Evolutionary conservation across 1,140 invertebrate species (phyloP), one percentile per base, ranked within the genome.

Genomic region (Protaetia brevitarsis): DNA sequence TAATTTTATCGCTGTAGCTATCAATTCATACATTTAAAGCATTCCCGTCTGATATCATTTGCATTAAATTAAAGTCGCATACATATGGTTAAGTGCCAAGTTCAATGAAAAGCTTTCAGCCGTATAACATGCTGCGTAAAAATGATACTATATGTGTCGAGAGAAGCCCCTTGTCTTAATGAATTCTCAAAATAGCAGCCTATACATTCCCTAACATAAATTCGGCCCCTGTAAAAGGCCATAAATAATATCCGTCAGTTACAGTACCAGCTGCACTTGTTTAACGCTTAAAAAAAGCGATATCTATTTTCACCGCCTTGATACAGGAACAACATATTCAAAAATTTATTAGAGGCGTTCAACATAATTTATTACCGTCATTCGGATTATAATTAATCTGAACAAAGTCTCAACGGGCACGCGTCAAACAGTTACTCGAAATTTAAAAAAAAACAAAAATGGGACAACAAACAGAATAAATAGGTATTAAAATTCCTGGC

Each of bases 161-260:
- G n/a, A n/a, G n/a, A n/a, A n/a, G n/a, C n/a, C n/a, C n/a, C n/a
- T n/a, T 7, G 19, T 51, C 6, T 23, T 51, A 51, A 51, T 51
- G 41, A 51, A 51, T 16, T 51, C 41, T 51, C 19, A 23, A 51
- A 51, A 51, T 51, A 51, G 41, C 11, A 6, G 7, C 41, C 41
- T n/a, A n/a, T n/a, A n/a, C n/a, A n/a, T n/a, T 23, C 41, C 41
- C 41, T 23, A 51, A 51, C 11, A 51, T 21, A 23, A 7, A 23
- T 51, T 51, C 19, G 41, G 2, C 8, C 41, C 3, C 19, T 51
- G 4, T n/a, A 23, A 2, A 19, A 51, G 34, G 13, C 41, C 13
- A 51, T 51, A 51, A 23, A 51, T 51, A 51, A 51, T 51, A 51
- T 51, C 7, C 19, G 26, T 51, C 19, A 51, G 41, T 51, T 51